phyloP scores from a whole-genome alignment of 1,140 invertebrate genomes.

The Oreohelix idahoensis region DNA sequence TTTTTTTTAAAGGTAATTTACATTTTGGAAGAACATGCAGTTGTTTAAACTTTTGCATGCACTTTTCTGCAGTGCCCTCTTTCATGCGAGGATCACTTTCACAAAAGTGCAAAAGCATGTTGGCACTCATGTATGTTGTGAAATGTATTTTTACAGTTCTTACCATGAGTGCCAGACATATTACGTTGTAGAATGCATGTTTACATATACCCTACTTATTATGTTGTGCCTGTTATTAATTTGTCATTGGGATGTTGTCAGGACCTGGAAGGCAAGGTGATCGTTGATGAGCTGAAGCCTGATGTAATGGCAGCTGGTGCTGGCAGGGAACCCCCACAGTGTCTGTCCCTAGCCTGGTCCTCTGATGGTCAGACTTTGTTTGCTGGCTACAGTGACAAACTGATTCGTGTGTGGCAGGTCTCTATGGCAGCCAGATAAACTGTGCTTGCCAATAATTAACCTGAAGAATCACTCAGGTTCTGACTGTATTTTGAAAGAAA shows the following conservation, averaged over 20 bases:
- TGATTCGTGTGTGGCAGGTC: constrained; percentile 99
- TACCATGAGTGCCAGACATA: not conserved
- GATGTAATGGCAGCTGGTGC: constrained; percentile 83
- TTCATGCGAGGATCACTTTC: constrained; percentile 35
- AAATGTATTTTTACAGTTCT: not conserved
- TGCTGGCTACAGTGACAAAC: constrained; percentile 98
- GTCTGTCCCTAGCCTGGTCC: constrained; percentile 98
- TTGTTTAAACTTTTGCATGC: too few species aligned
- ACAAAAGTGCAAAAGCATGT: constrained; percentile 42
- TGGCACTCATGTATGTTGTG: not conserved
- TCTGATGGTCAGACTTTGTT: constrained; percentile 99
- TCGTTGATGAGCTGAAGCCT: constrained; percentile 97
- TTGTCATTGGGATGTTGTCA: constrained; percentile 58
- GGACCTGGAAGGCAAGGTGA: constrained; percentile 99
- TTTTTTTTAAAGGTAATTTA: too few species aligned
- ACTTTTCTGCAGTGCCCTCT: constrained; percentile 47
- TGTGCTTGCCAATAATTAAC: not conserved
- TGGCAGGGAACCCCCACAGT: constrained; percentile 89
- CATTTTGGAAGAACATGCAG: too few species aligned
- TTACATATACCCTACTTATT: too few species aligned
- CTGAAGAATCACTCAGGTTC: not conserved
- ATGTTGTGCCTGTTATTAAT: too few species aligned
- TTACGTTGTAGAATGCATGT: not conserved
- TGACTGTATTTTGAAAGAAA: not conserved
- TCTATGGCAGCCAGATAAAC: constrained; percentile 66